Conservation (phyloP, 1,140 invertebrate species). For the Linepithema humile region DNA sequence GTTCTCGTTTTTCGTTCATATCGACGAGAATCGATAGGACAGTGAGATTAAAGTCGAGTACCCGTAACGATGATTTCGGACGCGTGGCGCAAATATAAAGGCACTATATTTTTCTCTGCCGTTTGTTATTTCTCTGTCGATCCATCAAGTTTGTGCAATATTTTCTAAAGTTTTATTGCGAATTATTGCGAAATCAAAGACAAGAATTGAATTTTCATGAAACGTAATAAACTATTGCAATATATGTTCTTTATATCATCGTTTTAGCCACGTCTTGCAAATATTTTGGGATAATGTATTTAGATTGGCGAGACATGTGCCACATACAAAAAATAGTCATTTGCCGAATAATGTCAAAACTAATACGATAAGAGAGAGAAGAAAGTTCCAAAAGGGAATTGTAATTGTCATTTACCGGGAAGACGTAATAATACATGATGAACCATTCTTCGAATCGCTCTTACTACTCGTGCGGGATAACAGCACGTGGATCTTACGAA, state of each 20-base stretch:
- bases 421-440: slow-evolving; percentile 69
- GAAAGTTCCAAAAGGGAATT: slow-evolving; percentile 47
- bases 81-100: slow-evolving; percentile 8
- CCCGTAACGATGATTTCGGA: slow-evolving; percentile 21
- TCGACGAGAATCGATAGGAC: slow-evolving; percentile 30
- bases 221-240: not conserved
- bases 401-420: slow-evolving; percentile 74
- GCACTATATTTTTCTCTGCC: not conserved
- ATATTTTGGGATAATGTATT: not conserved
- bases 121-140: not conserved
- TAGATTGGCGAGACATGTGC: not conserved
- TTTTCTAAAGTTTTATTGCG: not conserved
- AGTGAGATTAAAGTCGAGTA: slow-evolving; percentile 13
- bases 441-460: slow-evolving; percentile 28
- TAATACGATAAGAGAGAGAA: slow-evolving; percentile 60
- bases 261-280: not conserved
- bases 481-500: slow-evolving; percentile 51
- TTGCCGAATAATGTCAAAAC: slow-evolving; percentile 33
- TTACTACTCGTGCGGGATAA: not conserved
- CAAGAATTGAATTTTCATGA: not conserved
- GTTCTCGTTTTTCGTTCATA: slow-evolving; percentile 35
- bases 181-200: not conserved
- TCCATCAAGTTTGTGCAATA: not conserved
- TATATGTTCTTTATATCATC: not conserved
- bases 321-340: not conserved